Evolutionary conservation across 2,888 invertebrate species (phyloP).

Genomic region (Entomobrya proxima): DNA sequence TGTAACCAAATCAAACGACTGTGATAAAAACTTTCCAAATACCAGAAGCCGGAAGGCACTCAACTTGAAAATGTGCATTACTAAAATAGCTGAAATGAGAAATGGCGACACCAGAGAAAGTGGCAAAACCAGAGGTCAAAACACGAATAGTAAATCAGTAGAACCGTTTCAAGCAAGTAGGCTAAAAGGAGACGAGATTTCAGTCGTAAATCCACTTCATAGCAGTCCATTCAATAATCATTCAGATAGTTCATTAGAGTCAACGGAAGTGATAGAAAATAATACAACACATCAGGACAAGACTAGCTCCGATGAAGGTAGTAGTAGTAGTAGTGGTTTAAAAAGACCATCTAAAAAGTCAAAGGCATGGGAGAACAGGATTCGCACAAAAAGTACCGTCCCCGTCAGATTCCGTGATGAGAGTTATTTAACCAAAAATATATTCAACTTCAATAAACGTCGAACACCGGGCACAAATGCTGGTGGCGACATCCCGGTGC

Average conservation of each 20-base stretch:
- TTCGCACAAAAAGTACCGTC: slow-evolving; percentile 64
- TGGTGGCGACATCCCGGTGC: slow-evolving; percentile 59
- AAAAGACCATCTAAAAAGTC: slow-evolving; percentile 33
- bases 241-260: slow-evolving; percentile 46
- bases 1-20: slow-evolving; percentile 55
- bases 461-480: slow-evolving; percentile 42
- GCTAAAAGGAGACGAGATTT: not conserved
- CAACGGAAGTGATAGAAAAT: not conserved
- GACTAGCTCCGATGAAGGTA: slow-evolving; percentile 21
- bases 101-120: slow-evolving; percentile 27
- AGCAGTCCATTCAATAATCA: slow-evolving; percentile 10
- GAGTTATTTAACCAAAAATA: slow-evolving; percentile 66
- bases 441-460: slow-evolving; percentile 70
- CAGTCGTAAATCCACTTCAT: not conserved
- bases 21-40: slow-evolving; percentile 64
- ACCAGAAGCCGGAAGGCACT: slow-evolving; percentile 67
- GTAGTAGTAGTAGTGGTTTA: not conserved
- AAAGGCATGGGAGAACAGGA: slow-evolving; percentile 62
- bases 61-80: slow-evolving; percentile 71
- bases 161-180: no score
- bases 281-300: not conserved
- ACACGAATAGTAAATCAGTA: slow-evolving; percentile 24
- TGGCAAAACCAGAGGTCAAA: slow-evolving; percentile 7
- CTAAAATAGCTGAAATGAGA: slow-evolving; percentile 71
- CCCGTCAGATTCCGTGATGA: slow-evolving; percentile 73